Evolutionary conservation across 2,888 invertebrate species (phyloP), one percentile per base, ranked within the genome.

Genomic region (Lepidochrysops patricia): DNA sequence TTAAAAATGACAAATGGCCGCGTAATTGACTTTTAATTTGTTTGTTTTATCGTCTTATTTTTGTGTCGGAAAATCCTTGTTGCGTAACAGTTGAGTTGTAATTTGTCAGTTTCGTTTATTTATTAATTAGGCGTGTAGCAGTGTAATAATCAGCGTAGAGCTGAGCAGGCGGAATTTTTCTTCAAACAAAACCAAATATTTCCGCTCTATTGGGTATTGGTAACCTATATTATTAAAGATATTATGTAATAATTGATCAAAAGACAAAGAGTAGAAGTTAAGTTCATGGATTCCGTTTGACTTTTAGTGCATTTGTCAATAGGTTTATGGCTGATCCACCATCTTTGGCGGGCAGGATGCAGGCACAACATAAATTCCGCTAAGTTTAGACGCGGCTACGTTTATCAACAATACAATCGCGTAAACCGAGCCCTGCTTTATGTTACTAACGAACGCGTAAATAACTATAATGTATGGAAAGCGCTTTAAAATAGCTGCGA

Each of bases 1-100:
- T 72, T 70, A 71, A 75, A 74, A 77, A 74, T 73, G 71, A 76
- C 73, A 72, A 75, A 77, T 69, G 74, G 72, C 68, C 64, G 66
- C 65, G 72, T 79, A 78, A 80, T 78, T 75, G 72, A 69, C 57
- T 68, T 66, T 62, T 60, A 64, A 61, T 62, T 68, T 65, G 66
- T 70, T 64, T 62, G 48, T 60, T 61, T 60, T 35, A 25, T 50
- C 23, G 27, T 27, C 49, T 37, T 7, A n/a, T 58, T 50, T 50
- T 26, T 35, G 56, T 27, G 13, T 32, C 5, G 13, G 48, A 15
- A 23, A 26, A n/a, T 50, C 26, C 7, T 26, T 50, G 6, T 50
- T 50, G 23, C 43, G 1, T 19, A 43, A 43, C 43, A 19, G 43
- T 43, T 43, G 9, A 9, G 9, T 34, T n/a, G 4, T 43, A 23